Base-by-base conservation (phyloP, 2,888 invertebrate genomes). In the Endotricha flammealis region DNA sequence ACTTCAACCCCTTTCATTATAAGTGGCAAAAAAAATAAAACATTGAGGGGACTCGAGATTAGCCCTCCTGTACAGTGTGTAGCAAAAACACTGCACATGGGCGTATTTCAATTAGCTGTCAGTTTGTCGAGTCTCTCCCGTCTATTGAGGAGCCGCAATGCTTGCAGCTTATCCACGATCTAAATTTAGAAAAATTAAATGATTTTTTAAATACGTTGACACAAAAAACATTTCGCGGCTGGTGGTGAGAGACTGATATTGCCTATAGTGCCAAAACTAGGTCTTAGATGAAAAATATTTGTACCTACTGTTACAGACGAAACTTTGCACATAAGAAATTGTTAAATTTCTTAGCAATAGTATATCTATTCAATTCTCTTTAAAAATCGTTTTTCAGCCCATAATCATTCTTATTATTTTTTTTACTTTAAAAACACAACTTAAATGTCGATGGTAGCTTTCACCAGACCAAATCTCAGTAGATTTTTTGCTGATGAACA, bases 91-190 rank as follows among this genome's bases (percentile, higher is more conserved):
- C 62, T 48, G 68, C 81, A 77, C 70, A 80, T 79, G 85, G 81
- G 81, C 79, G 85, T 81, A 65, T 73, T 75, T 80, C 85, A 83
- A 86, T 85, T 86, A 85, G 83, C 83, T 83, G 83, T 80, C 85
- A 80, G 67, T 76, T 77, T 77, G 78, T 81, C 80, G 81, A 80
- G 80, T 77, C 74, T 72, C 70, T 62, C 58, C 57, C 60, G 62
- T 67, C 68, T 65, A 56, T 64, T 59, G 23, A 29, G 38, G 20
- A 27, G 27, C 25, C 24, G 14, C 11, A 10, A 22, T 12, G 20
- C 20, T 20, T 20, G 20, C 20, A 20, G 6, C n/a, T n/a, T n/a
- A n/a, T n/a, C n/a, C n/a, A n/a, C n/a, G n/a, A n/a, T n/a, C n/a
- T n/a, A n/a, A n/a, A n/a, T n/a, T n/a, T n/a, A n/a, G n/a, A n/a